A percentile compares a stretch with the other conserved stretches of the same genome.
Evolutionary conservation across 2,113 vertebrate genomes (phyloP).

Genomic region (Myotis yumanensis): DNA sequence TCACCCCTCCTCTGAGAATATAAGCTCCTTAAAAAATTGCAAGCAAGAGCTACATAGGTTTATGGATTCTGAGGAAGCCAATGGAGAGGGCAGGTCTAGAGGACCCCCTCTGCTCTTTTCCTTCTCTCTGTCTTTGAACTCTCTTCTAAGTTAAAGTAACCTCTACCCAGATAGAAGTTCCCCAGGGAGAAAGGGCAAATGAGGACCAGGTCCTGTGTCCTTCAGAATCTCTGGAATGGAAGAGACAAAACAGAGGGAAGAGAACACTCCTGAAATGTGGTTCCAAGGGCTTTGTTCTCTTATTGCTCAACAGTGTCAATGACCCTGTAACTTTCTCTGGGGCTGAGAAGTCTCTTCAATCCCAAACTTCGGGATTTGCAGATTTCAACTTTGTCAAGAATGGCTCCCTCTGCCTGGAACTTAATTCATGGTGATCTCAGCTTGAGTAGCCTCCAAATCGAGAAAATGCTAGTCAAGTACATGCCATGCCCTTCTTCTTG

Average conservation of each 20-base stretch:
- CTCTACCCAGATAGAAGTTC: constrained; percentile 9
- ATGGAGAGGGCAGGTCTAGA: not conserved
- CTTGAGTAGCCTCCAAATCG: not conserved
- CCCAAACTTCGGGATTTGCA: not conserved
- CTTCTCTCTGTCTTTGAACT: constrained; percentile 37
- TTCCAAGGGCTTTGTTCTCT: not conserved
- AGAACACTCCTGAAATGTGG: not conserved
- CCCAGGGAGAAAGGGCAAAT: constrained; percentile 31
- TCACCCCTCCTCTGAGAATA: not conserved
- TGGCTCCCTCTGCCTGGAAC: not conserved
- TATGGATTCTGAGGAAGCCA: not conserved
- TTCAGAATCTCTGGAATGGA: not conserved
- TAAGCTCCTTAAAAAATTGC: not conserved
- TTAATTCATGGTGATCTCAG: not conserved
- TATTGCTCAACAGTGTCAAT: not conserved
- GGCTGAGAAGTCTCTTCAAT: constrained; percentile 21
- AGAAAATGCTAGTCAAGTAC: not conserved
- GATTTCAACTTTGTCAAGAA: constrained; percentile 43
- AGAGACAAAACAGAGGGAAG: not conserved
- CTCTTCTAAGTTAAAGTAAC: constrained; percentile 61
- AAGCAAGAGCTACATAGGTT: not conserved
- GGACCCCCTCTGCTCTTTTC: not conserved
- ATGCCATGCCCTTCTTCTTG: not conserved
- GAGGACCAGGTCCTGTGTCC: not conserved
- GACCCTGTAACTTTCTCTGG: not conserved